phyloP scores from a whole-genome alignment of 1,140 invertebrate genomes.

The Trichogramma pretiosum region DNA sequence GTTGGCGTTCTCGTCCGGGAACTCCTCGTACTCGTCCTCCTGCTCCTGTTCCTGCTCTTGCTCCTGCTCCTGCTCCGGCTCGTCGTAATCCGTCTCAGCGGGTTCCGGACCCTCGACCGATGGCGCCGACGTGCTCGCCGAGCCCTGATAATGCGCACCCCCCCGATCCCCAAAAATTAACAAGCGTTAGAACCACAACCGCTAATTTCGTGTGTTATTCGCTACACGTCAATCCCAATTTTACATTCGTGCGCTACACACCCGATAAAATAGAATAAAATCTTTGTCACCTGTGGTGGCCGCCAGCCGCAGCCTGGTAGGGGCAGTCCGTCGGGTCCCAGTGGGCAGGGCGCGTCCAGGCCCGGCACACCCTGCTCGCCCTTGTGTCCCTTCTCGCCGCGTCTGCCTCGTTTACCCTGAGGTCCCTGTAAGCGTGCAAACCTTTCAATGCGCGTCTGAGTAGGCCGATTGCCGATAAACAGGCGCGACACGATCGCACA shows the following conservation, averaged over 20 bases:
- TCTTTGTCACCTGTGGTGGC: slow-evolving; percentile 65
- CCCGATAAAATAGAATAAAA: background rate
- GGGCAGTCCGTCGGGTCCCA: slow-evolving; percentile 87
- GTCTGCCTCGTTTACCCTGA: slow-evolving; percentile 77
- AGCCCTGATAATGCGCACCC: too few relatives aligned
- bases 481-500: too few relatives aligned
- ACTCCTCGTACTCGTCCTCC: slow-evolving; percentile 40
- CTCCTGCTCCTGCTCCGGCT: slow-evolving; percentile 24
- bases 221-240: background rate
- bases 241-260: too few relatives aligned
- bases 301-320: slow-evolving; percentile 90
- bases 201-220: too few relatives aligned
- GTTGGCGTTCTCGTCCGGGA: slow-evolving; percentile 39
- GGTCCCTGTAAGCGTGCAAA: slow-evolving; percentile 58
- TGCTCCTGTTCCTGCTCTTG: slow-evolving; percentile 23
- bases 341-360: slow-evolving; percentile 91
- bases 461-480: slow-evolving; percentile 1
- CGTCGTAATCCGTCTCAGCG: slow-evolving; percentile 43
- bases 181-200: too few relatives aligned
- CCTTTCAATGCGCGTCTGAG: slow-evolving; percentile 7
- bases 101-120: slow-evolving; percentile 41
- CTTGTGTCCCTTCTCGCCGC: slow-evolving; percentile 84
- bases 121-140: slow-evolving; percentile 34
- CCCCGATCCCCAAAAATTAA: too few relatives aligned
- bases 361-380: slow-evolving; percentile 94